A percentile compares a stretch with the other conserved stretches of the same genome.
Conservation (phyloP, 2,888 invertebrate genomes). For the Xestobium rufovillosum region DNA sequence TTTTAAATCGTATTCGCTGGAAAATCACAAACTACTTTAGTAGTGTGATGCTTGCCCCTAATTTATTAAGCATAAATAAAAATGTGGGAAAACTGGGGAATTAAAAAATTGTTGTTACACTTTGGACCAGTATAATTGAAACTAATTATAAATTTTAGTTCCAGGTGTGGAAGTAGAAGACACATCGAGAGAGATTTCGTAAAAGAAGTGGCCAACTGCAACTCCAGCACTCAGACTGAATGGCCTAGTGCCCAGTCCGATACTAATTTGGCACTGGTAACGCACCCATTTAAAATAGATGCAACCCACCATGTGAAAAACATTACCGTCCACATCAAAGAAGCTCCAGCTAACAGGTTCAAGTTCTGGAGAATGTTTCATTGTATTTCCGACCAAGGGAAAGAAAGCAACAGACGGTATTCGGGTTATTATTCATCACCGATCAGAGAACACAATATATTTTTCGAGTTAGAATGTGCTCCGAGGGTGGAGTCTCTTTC, state of each 20-base stretch:
- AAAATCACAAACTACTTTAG: too few species aligned
- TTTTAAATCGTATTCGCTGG: too few species aligned
- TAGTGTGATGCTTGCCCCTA: too few species aligned
- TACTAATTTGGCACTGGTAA: neutral
- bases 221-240: neutral
- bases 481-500: slow-evolving; percentile 2
- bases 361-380: slow-evolving; percentile 16
- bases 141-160: too few species aligned
- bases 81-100: too few species aligned
- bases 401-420: slow-evolving; percentile 19
- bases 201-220: neutral
- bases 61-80: too few species aligned
- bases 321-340: neutral
- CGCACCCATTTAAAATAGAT: neutral
- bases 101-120: too few species aligned
- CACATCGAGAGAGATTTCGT: neutral
- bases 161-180: neutral
- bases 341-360: too few species aligned
- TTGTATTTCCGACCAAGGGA: slow-evolving; percentile 20
- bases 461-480: slow-evolving; percentile 8
- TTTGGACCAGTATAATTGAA: too few species aligned
- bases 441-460: slow-evolving; percentile 14
- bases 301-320: neutral
- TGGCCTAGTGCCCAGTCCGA: neutral
- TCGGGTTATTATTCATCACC: slow-evolving; percentile 18